Conservation (phyloP, 2,888 invertebrate species). For the Lacanobia oleracea region DNA sequence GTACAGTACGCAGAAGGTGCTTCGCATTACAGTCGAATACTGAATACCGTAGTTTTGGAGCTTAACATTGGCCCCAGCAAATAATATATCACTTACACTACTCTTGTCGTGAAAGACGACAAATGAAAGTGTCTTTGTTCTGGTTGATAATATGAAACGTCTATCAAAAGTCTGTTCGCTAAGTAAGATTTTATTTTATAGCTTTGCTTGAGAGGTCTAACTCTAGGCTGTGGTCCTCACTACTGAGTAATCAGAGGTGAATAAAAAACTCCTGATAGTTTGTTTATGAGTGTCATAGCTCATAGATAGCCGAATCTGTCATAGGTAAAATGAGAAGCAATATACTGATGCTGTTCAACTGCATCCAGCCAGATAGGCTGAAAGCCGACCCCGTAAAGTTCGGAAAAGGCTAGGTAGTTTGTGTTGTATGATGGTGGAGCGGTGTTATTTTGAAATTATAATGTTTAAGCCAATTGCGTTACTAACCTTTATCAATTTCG, state of each 20-base stretch:
- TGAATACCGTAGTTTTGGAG: background rate
- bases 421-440: background rate
- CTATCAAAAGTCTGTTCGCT: background rate
- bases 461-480: background rate
- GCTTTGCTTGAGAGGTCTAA: background rate
- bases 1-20: background rate
- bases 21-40: background rate
- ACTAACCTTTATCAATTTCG: background rate
- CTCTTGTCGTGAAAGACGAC: background rate
- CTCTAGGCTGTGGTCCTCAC: background rate
- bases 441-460: background rate
- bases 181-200: background rate
- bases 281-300: background rate
- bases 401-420: background rate
- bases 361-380: background rate
- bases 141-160: conserved; percentile 14
- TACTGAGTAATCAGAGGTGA: background rate
- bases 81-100: background rate
- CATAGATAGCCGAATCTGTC: background rate
- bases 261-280: background rate
- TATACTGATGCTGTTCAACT: background rate
- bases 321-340: background rate
- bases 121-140: background rate
- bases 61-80: background rate
- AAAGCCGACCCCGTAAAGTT: background rate